Conservation (phyloP, 37 sponge, comb jelly and placozoan species). For the Ianthella basta region DNA sequence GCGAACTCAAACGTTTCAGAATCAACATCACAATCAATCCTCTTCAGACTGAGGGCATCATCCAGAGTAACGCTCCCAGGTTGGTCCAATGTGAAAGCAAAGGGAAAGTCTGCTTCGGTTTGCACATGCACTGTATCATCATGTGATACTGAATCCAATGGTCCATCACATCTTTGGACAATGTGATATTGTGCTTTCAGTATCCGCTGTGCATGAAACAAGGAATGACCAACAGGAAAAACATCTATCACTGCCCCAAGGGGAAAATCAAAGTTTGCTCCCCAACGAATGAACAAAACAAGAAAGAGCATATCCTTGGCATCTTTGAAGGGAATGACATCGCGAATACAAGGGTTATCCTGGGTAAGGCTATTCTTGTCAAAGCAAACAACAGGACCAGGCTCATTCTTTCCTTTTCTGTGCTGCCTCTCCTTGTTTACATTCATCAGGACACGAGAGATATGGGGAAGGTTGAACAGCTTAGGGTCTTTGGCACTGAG, state of each 20-base stretch:
- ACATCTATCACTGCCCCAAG: constrained; percentile 57
- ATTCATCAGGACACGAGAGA: constrained; percentile 27
- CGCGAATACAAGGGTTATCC: constrained; percentile 47
- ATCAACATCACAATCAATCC: not conserved
- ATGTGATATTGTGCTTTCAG: constrained; percentile 39
- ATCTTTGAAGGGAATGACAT: constrained; percentile 51
- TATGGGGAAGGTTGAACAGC: constrained; percentile 62
- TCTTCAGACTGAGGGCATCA: constrained; percentile 71
- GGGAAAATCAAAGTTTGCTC: constrained; percentile 36
- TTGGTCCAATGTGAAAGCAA: constrained; percentile 77
- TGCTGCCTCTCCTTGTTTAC: not conserved
- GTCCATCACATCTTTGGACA: not conserved
- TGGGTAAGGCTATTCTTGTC: constrained; percentile 2
- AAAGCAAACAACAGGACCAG: constrained; percentile 50
- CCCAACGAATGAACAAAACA: constrained; percentile 52
- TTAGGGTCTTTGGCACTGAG: constrained; percentile 52
- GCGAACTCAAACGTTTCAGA: constrained; percentile 49
- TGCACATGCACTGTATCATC: not conserved
- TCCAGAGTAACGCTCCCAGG: constrained; percentile 54
- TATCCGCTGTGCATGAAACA: constrained; percentile 53
- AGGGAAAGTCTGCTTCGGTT: not conserved
- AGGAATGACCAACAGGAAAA: constrained; percentile 34
- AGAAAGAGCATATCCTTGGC: constrained; percentile 62
- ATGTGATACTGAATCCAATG: not conserved
- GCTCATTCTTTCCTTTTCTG: no score